Evolutionary conservation across 2,113 vertebrate genomes (phyloP), one percentile per base, ranked within the genome.

Genomic region (Prietella phreatophila): DNA sequence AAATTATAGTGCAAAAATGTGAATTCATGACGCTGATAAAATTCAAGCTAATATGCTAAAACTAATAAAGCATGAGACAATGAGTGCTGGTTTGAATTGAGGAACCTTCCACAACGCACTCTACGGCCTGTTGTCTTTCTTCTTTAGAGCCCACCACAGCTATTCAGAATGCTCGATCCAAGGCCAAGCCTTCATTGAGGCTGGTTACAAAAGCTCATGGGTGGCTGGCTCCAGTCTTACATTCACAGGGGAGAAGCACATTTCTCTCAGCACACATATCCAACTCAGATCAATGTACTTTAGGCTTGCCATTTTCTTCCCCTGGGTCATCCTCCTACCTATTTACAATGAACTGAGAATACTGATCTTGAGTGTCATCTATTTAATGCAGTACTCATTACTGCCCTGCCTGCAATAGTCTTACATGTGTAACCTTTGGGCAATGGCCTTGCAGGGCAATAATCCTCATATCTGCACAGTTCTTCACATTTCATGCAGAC

Each of bases 211-310:
- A 84, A 85, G 88, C 82, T 60, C 19, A 80, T 89, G 89, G 86
- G 61, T 90, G 86, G 88, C 22, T 88, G 85, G 85, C 85, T 90
- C 53, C 20, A 86, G 76, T 88, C 88, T 39, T 82, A 73, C 58
- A 86, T 84, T 86, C 81, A 73, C 53, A 67, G 42, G 56, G 81
- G 22, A 86, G 55, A 58, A 50, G 71, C 83, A 76, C 47, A 65
- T 73, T 80, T 78, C 69, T 79, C 60, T 36, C 53, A 75, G 63
- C 58, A 58, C 56, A 79, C 84, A 86, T 39, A 56, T 60, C 69
- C 67, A 63, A n/a, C 65, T 84, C 17, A 83, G 55, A 86, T 86
- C 67, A 86, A 55, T 47, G 55, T 73, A 42, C 79, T 86, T 82
- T 50, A 55, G 56, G 7, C 2, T 47, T 78, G 73, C 50, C 75